Evolutionary conservation across 2,888 invertebrate genomes (phyloP).

Genomic region (Dioctria linearis): DNA sequence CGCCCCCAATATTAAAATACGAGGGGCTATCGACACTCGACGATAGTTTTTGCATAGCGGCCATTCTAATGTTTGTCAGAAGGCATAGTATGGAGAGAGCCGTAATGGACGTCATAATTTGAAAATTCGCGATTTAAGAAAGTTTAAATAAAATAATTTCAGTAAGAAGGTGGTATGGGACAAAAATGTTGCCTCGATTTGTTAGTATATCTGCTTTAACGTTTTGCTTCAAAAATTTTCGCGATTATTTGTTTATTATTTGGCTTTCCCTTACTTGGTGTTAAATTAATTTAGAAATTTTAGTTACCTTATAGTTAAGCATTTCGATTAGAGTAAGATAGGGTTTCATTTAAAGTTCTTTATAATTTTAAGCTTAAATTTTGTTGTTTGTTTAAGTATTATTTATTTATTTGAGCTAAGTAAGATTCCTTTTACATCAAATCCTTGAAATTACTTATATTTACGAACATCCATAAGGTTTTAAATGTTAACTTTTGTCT

Average conservation of each 20-base stretch:
- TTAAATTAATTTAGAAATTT: slow-evolving; percentile 1
- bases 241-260: neutral
- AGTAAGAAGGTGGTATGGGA: slow-evolving; percentile 20
- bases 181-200: slow-evolving; percentile 39
- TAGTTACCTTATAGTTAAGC: slow-evolving; percentile 2
- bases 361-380: slow-evolving; percentile 15
- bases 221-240: neutral
- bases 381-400: neutral
- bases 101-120: slow-evolving; percentile 58
- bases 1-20: slow-evolving; percentile 92
- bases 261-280: neutral
- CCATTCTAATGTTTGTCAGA: slow-evolving; percentile 54
- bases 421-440: slow-evolving; percentile 5
- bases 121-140: slow-evolving; percentile 19
- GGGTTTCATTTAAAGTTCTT: slow-evolving; percentile 31
- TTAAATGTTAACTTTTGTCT: slow-evolving; percentile 60
- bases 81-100: slow-evolving; percentile 49
- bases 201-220: slow-evolving; percentile 3
- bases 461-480: slow-evolving; percentile 59
- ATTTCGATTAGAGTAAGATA: slow-evolving; percentile 4
- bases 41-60: slow-evolving; percentile 57
- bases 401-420: neutral
- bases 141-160: slow-evolving; percentile 8
- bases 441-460: neutral
- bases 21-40: slow-evolving; percentile 74